Evolutionary conservation across 2,797 vertebrate species (phyloP).

Genomic region (Anableps anableps): DNA sequence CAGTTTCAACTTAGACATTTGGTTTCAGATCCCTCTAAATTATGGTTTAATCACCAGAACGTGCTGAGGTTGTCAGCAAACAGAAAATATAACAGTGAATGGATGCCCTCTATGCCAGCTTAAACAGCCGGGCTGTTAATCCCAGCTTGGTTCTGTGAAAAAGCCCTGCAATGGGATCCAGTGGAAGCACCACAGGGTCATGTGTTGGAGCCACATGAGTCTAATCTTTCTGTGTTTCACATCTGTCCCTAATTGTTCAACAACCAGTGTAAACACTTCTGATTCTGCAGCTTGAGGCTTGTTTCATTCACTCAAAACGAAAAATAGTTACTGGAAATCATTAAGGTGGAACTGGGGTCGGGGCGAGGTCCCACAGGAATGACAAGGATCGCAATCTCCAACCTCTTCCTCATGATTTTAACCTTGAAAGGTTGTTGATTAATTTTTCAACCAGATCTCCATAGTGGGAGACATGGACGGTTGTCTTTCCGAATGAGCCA

Average conservation of each 20-base stretch:
- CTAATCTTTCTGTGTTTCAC: slow-evolving; percentile 7
- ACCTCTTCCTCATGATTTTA: slow-evolving; percentile 48
- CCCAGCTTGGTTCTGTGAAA: slow-evolving; percentile 68
- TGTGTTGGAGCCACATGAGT: slow-evolving; percentile 34
- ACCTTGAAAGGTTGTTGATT: slow-evolving; percentile 32
- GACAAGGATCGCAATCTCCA: slow-evolving; percentile 8
- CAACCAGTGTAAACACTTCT: not conserved
- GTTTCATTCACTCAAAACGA: not conserved
- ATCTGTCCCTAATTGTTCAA: slow-evolving; percentile 33
- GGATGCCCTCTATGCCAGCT: slow-evolving; percentile 68
- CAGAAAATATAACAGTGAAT: slow-evolving; percentile 75
- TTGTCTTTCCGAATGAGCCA: slow-evolving; percentile 60
- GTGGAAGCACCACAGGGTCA: slow-evolving; percentile 66
- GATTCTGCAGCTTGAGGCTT: slow-evolving; percentile 14
- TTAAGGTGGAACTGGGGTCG: slow-evolving; percentile 19
- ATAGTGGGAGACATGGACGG: slow-evolving; percentile 51
- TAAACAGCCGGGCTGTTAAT: slow-evolving; percentile 79
- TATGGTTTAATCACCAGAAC: slow-evolving; percentile 74
- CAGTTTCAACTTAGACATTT: slow-evolving; percentile 56
- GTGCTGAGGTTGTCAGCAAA: slow-evolving; percentile 70
- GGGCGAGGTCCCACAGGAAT: not conserved
- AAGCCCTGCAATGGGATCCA: slow-evolving; percentile 59
- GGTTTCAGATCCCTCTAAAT: slow-evolving; percentile 73
- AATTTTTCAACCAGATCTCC: slow-evolving; percentile 45
- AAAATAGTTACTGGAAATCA: slow-evolving; percentile 54